phyloP scores from a whole-genome alignment of 2,797 vertebrate species.

The Synanceia verrucosa region DNA sequence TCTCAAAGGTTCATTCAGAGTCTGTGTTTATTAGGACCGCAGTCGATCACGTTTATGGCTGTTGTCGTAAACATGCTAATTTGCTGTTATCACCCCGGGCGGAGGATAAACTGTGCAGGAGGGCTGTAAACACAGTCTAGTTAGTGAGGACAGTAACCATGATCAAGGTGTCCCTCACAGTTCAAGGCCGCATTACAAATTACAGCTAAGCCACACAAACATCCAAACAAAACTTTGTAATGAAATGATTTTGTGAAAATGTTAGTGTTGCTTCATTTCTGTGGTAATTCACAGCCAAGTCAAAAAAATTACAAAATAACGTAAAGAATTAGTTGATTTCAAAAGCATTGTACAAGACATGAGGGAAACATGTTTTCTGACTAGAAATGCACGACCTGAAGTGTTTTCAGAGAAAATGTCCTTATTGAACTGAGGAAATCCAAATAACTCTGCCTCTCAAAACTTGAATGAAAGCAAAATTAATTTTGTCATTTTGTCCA shows the following conservation, averaged over 20 bases:
- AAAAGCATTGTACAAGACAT: background rate
- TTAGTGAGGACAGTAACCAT: conserved; percentile 16
- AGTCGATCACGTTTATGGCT: conserved; percentile 44
- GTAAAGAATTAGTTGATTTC: background rate
- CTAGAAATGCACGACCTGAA: background rate
- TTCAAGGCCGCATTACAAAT: background rate
- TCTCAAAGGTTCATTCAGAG: conserved; percentile 28
- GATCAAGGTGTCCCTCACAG: conserved; percentile 1
- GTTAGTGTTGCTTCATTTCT: background rate
- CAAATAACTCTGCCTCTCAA: background rate
- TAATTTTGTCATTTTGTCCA: conserved; percentile 6
- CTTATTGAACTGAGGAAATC: background rate
- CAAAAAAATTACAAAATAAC: background rate
- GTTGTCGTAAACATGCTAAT: conserved; percentile 54
- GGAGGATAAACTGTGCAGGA: conserved; percentile 24
- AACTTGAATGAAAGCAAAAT: too few species aligned
- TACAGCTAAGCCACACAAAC: background rate
- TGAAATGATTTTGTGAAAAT: background rate
- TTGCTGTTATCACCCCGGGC: conserved; percentile 44
- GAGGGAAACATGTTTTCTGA: background rate
- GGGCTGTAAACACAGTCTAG: conserved; percentile 23
- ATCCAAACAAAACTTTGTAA: background rate
- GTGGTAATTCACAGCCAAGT: background rate
- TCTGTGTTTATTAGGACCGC: conserved; percentile 32
- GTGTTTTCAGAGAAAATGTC: background rate